Evolutionary conservation across 1,140 invertebrate species (phyloP).

Genomic region (Euura saliciscinereae): DNA sequence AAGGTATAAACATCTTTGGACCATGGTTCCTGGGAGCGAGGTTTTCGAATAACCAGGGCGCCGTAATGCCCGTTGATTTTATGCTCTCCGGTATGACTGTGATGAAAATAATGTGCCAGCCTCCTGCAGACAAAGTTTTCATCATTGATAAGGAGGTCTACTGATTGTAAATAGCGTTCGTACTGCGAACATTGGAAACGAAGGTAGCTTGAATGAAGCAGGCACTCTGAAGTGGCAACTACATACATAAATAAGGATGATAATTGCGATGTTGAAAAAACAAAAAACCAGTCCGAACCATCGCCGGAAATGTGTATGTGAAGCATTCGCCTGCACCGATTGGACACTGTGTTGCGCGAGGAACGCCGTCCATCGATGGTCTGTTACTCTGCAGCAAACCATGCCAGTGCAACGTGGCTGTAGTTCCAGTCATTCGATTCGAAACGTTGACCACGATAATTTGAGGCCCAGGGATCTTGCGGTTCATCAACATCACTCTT

Average conservation of each 20-base stretch:
- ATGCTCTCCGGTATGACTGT: constrained; percentile 50
- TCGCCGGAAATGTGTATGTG: constrained; percentile 59
- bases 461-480: constrained; percentile 65
- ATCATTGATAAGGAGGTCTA: no score
- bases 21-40: constrained; percentile 17
- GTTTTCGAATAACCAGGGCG: constrained; percentile 27
- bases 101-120: constrained; percentile 63
- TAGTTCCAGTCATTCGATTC: constrained; percentile 60
- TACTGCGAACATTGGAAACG: no score
- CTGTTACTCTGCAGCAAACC: constrained; percentile 57
- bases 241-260: no score
- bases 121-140: constrained; percentile 26
- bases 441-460: constrained; percentile 39
- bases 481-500: constrained; percentile 62
- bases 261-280: constrained; percentile 47
- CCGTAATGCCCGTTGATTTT: constrained; percentile 41
- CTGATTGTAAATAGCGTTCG: no score
- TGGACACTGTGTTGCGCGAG: constrained; percentile 72
- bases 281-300: no score
- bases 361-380: constrained; percentile 70
- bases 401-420: constrained; percentile 63
- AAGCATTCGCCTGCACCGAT: constrained; percentile 63
- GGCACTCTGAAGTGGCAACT: no score
- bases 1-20: constrained; percentile 44
- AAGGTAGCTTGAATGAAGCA: no score